Conservation (phyloP, 1,140 invertebrate genomes). For the Bombus confusus region DNA sequence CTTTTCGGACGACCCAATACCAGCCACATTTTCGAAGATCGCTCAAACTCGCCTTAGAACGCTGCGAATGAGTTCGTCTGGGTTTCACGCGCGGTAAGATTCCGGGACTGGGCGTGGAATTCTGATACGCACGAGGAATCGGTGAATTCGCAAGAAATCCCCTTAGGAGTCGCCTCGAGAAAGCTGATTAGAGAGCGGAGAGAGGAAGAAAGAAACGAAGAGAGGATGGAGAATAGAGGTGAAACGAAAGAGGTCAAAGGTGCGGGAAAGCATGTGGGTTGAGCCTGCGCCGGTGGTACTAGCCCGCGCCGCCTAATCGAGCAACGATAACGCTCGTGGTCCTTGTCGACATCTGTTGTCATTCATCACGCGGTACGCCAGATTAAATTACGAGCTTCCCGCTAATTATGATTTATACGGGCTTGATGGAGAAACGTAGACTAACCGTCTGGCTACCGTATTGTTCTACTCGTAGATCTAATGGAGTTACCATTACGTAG, state of each 20-base stretch:
- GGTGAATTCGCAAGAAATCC: conserved; percentile 10
- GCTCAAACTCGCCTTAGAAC: not conserved
- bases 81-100: too few species aligned
- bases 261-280: conserved; percentile 38
- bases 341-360: conserved; percentile 12
- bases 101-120: not conserved
- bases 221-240: not conserved
- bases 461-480: not conserved
- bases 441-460: not conserved
- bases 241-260: conserved; percentile 33
- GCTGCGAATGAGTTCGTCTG: not conserved
- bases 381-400: conserved; percentile 29
- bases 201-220: not conserved
- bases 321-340: conserved; percentile 21
- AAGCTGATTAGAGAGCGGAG: conserved; percentile 17
- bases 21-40: not conserved
- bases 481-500: not conserved
- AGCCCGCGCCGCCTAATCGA: conserved; percentile 16
- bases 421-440: not conserved
- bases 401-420: conserved; percentile 35
- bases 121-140: not conserved
- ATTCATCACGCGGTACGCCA: conserved; percentile 6
- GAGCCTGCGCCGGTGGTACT: not conserved
- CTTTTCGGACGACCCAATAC: too few species aligned
- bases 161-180: not conserved